A percentile compares a stretch with the other conserved stretches of the same genome.
Evolutionary conservation across 2,888 invertebrate genomes (phyloP).

Genomic region (Agonopterix arenella): DNA sequence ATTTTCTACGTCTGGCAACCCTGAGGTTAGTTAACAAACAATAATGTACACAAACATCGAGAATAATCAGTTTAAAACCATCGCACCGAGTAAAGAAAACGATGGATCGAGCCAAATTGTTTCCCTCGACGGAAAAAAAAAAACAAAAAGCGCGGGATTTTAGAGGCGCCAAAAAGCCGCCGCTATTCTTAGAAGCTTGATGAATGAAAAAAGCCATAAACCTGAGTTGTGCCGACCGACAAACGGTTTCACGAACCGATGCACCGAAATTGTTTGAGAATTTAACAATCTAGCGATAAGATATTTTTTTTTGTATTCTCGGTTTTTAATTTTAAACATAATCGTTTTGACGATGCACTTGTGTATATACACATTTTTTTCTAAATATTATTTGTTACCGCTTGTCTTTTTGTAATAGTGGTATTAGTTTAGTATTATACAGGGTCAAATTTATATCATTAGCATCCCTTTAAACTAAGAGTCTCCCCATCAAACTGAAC

Average conservation of each 20-base stretch:
- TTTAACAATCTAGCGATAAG: constrained; percentile 52
- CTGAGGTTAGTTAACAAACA: too few relatives aligned
- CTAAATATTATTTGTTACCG: too few relatives aligned
- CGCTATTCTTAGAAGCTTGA: constrained; percentile 51
- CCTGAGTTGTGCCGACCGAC: constrained; percentile 45
- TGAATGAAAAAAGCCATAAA: constrained; percentile 66
- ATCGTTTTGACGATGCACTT: not conserved
- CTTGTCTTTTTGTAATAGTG: too few relatives aligned
- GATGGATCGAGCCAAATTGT: constrained; percentile 31
- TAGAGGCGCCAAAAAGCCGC: constrained; percentile 69
- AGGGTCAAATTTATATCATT: too few relatives aligned
- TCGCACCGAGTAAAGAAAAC: not conserved
- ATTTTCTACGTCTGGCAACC: too few relatives aligned
- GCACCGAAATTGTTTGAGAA: constrained; percentile 50
- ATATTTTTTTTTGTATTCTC: constrained; percentile 1
- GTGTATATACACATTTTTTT: too few relatives aligned
- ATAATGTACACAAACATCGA: not conserved
- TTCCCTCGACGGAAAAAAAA: constrained; percentile 25
- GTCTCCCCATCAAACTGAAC: too few relatives aligned
- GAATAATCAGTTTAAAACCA: not conserved
- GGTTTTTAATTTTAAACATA: constrained; percentile 3
- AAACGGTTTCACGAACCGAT: constrained; percentile 68
- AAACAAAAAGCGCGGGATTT: constrained; percentile 28
- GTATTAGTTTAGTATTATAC: too few relatives aligned
- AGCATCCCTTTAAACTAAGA: too few relatives aligned